Evolutionary conservation across 2,113 vertebrate species (phyloP), one percentile per base, ranked within the genome.

Genomic region (Condylura cristata): DNA sequence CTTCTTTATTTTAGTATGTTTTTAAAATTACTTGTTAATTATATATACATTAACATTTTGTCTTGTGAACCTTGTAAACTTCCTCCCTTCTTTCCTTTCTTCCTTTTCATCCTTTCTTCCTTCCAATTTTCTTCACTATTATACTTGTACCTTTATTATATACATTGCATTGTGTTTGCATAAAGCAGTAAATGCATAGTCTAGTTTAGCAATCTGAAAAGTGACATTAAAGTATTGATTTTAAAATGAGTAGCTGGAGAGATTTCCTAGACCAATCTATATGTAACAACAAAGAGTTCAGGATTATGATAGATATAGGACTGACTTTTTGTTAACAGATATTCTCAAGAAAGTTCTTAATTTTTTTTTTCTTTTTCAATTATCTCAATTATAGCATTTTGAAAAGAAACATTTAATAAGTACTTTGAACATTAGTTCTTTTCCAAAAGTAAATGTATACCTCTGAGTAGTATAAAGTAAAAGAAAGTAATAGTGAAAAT

Each of bases 381-480:
- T 76, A 85, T 44, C 75, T 76, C 60, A 39, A 90, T 65, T 11
- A 74, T 22, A 78, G 10, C 12, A 92, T 90, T 86, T 72, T 44
- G 11, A 61, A 53, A 5, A 46, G 37, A 34, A 4, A 26, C 7
- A 66, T 84, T 37, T 37, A 60, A 60, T 66, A 78, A 18, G 61
- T 8, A 60, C 46, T 65, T 58, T 46, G 5, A 88, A 84, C 4
- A 71, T 12, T 72, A 32, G 13, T 3, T 30, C 12, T 78, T 90
- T 94, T 61, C 28, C 3, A 56, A 18, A 32, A 78, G 89, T 2
- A 70, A 72, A 26, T 14, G 6, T 53, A 46, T 71, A 4, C 3
- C 26, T 24, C 14, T 46, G 20, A 84, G 39, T 86, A 61, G 68
- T 13, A 90, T 12, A 60, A 70, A 78, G 8, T 16, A 24, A 30